Base-by-base conservation (phyloP, 1,140 invertebrate genomes). In the Anoplolepis gracilipes region DNA sequence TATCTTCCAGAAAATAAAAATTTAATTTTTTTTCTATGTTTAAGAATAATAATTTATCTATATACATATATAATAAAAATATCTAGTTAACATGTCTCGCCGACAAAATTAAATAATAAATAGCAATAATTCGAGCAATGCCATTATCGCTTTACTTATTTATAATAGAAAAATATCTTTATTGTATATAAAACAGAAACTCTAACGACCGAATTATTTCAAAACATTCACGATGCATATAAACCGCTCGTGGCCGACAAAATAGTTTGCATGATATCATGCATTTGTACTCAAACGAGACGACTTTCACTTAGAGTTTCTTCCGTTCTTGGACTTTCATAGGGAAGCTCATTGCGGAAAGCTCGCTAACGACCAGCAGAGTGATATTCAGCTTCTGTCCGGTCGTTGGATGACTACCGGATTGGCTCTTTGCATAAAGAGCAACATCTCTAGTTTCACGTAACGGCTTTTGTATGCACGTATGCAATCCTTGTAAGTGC, bases 391-490 rank as follows among this genome's bases (percentile, higher is more conserved):
- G 61, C 64, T 75, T 59, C 64, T 46, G 77, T 33, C 59, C 77
- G 64, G 28, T 76, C 53, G 59, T 33, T 25, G 49, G 42, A 42
- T 62, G 49, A 57, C 16, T 77, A 28, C 25, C 25, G 77, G 72
- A 89, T 89, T 84, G 87, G 70, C 72, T 28, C 73, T 89, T 62
- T 77, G 46, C 85, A 84, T 55, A 85, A 87, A 84, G 72, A 73
- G 69, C 59, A 72, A 67, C 42, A 49, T 85, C 86, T 85, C 82
- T 67, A 8, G 55, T 53, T 85, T 59, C 69, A 55, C 49, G 59
- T 85, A 90, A 85, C 72, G 72, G 88, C 88, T 86, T 89, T 90
- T 87, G 88, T 84, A 46, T 28, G 33, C 28, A 11, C 25, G 39
- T 61, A 57, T 28, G 69, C 39, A 84, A 65, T 86, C 39, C 64